Base-by-base conservation (phyloP, 2,797 vertebrate species). In the Lithobates sylvaticus region DNA sequence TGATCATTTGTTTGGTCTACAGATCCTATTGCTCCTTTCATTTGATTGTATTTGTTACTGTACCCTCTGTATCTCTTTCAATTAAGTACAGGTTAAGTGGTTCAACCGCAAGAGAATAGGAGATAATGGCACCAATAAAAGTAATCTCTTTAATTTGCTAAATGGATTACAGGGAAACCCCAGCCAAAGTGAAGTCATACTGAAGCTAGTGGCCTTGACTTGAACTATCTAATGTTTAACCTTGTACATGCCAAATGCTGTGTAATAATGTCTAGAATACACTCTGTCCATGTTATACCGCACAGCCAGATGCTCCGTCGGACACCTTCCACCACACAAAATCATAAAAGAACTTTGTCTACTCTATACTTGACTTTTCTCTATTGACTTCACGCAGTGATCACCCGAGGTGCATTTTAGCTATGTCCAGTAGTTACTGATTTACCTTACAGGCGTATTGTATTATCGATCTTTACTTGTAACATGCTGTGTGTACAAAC, bases 21-120 rank as follows among this genome's bases (percentile, higher is more conserved):
- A 93, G 95, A 95, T 95, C 93, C 93, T 94, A 94, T 92, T 94
- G 94, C 94, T 93, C 93, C 93, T 94, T 95, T 92, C 91, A 94
- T 95, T 93, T 95, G 95, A 96, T 95, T 95, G 94, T 95, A 94
- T 96, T 96, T 96, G 95, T 95, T 95, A 95, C 94, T 94, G 94
- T 94, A 94, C 93, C 93, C 95, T 94, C 93, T 95, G 94, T 95
- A 95, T 95, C 94, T 95, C 95, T 94, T 96, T 96, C 95, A 96
- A 96, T 96, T 95, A 96, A 95, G 94, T 93, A 95, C 94, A 96
- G 95, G 95, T 96, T 96, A 96, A 96, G 95, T 96, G 95, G 94
- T 95, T 95, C 94, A 95, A 94, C 94, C 93, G 73, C 92, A 94
- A 94, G 94, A 95, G 94, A 95, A 95, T 93, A 95, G 93, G 93